phyloP scores from a whole-genome alignment of 1,140 invertebrate genomes.

The Tribolium madens region DNA sequence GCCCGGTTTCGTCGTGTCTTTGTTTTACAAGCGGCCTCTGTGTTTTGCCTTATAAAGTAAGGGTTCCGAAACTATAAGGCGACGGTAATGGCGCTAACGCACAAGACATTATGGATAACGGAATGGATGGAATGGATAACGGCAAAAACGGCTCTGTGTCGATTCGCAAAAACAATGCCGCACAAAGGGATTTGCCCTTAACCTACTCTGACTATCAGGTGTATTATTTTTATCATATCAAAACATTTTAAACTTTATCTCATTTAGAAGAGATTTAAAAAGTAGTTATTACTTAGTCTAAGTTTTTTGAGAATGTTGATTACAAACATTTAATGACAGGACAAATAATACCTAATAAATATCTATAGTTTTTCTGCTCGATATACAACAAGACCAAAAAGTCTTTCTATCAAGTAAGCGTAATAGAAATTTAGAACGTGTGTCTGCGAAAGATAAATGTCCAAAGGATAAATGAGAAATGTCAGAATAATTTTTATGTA shows the following conservation, averaged over 20 bases:
- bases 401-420: no score
- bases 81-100: constrained; percentile 47
- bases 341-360: no score
- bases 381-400: no score
- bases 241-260: neutral
- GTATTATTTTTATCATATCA: neutral
- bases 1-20: constrained; percentile 56
- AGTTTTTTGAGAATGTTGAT: no score
- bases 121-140: constrained; percentile 16
- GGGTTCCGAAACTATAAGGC: constrained; percentile 50
- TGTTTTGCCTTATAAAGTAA: constrained; percentile 56
- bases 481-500: no score
- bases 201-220: neutral
- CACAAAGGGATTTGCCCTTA: neutral
- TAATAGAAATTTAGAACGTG: no score
- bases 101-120: constrained; percentile 46
- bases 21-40: constrained; percentile 55
- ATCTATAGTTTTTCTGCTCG: no score
- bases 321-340: no score
- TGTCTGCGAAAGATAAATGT: no score
- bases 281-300: no score
- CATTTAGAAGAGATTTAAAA: no score
- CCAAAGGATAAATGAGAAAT: no score
- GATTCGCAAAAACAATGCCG: constrained; percentile 37
- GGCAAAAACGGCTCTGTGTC: constrained; percentile 30